These are phyloP conservation scores for Andrena bucephala DNA, from an alignment of 2,888 invertebrate species.

Conservation along the genomic window DNA sequence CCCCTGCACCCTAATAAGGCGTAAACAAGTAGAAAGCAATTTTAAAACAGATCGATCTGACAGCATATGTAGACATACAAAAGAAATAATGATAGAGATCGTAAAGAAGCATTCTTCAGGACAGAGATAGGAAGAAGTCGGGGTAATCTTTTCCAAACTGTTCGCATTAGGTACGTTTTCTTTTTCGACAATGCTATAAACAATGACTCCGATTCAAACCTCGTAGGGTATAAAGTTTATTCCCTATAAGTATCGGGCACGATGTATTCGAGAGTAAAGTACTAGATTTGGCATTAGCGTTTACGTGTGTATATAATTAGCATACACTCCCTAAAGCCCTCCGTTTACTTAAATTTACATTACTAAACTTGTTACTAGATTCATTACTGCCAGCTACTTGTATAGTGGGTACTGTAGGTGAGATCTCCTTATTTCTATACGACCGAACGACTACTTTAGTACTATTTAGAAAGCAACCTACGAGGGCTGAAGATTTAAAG, in stretches of 20 bases:
- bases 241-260: slow-evolving; percentile 28
- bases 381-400: slow-evolving; percentile 62
- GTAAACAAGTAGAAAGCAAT: slow-evolving; percentile 53
- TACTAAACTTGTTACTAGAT: slow-evolving; percentile 51
- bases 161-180: slow-evolving; percentile 52
- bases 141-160: slow-evolving; percentile 60
- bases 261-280: slow-evolving; percentile 13
- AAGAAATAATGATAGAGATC: slow-evolving; percentile 50
- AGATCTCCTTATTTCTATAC: slow-evolving; percentile 48
- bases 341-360: slow-evolving; percentile 45
- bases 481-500: slow-evolving; percentile 80
- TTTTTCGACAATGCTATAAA: slow-evolving; percentile 56
- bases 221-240: slow-evolving; percentile 61
- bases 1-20: slow-evolving; percentile 50
- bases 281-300: slow-evolving; percentile 46
- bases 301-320: slow-evolving; percentile 44
- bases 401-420: slow-evolving; percentile 46
- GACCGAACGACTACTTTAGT: slow-evolving; percentile 59
- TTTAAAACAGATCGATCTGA: slow-evolving; percentile 41
- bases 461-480: slow-evolving; percentile 77
- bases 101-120: slow-evolving; percentile 71
- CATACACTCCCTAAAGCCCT: slow-evolving; percentile 56
- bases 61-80: slow-evolving; percentile 55
- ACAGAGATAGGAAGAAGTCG: slow-evolving; percentile 72
- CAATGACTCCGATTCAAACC: slow-evolving; percentile 65